Evolutionary conservation across 2,888 invertebrate genomes (phyloP).

Genomic region (Drosophila testacea): DNA sequence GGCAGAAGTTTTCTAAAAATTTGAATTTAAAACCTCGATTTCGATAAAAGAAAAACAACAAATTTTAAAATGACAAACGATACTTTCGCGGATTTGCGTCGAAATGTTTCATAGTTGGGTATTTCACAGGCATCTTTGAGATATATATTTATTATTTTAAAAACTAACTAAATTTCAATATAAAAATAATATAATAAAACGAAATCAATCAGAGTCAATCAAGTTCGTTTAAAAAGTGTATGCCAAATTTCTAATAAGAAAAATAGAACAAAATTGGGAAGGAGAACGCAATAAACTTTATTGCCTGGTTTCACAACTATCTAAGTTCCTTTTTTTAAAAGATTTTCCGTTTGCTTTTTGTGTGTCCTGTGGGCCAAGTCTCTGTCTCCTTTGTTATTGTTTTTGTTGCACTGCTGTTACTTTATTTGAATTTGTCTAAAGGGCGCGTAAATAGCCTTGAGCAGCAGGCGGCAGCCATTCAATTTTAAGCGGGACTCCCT

Average conservation of each 20-base stretch:
- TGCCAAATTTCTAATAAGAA: slow-evolving; percentile 10
- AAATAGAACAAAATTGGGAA: background rate
- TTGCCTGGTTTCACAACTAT: slow-evolving; percentile 64
- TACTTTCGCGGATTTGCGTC: too few relatives aligned
- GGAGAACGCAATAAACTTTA: slow-evolving; percentile 58
- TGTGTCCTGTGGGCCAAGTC: slow-evolving; percentile 26
- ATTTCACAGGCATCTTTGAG: too few relatives aligned
- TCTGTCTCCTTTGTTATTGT: slow-evolving; percentile 15
- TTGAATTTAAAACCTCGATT: too few relatives aligned
- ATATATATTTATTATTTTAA: too few relatives aligned
- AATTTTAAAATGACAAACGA: too few relatives aligned
- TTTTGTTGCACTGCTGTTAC: slow-evolving; percentile 35
- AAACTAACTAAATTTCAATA: background rate
- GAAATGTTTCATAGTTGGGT: too few relatives aligned
- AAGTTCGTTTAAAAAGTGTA: background rate
- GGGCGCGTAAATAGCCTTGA: slow-evolving; percentile 68
- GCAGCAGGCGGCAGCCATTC: slow-evolving; percentile 45
- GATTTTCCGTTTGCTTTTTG: slow-evolving; percentile 41
- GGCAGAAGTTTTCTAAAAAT: too few relatives aligned
- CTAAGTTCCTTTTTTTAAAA: slow-evolving; percentile 32
- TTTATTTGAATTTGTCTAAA: slow-evolving; percentile 67
- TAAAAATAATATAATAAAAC: background rate
- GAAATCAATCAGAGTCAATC: slow-evolving; percentile 6
- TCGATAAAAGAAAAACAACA: too few relatives aligned
- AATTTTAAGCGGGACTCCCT: slow-evolving; percentile 29